A percentile compares a stretch with the other conserved stretches of the same genome.
phyloP scores from a whole-genome alignment of 2,888 invertebrate species.

The Ormyrus nitidulus region DNA sequence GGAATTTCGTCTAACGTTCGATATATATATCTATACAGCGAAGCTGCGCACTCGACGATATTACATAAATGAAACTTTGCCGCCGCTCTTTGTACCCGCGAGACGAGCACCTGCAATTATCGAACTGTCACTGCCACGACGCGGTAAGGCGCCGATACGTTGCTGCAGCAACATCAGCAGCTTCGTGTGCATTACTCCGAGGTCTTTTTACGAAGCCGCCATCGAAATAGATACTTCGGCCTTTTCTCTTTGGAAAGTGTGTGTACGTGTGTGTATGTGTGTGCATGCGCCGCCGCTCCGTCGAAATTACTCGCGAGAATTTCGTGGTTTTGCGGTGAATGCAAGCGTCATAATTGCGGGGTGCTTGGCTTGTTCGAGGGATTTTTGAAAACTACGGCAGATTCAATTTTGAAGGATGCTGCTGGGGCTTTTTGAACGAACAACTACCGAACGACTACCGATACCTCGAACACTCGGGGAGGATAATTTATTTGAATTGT shows the following conservation, averaged over 20 bases:
- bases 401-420: too few species aligned
- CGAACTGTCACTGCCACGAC: constrained; percentile 60
- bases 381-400: too few species aligned
- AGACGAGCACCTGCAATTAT: constrained; percentile 57
- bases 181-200: too few species aligned
- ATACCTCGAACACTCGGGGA: too few species aligned
- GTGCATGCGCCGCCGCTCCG: constrained; percentile 58
- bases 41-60: not conserved
- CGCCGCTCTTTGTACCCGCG: constrained; percentile 10
- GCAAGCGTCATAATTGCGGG: not conserved
- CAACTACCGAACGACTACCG: too few species aligned
- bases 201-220: too few species aligned
- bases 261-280: too few species aligned
- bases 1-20: constrained; percentile 39
- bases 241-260: too few species aligned
- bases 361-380: too few species aligned
- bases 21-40: not conserved
- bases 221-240: too few species aligned
- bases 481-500: too few species aligned
- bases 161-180: not conserved
- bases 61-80: constrained; percentile 30
- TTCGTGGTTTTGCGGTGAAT: not conserved
- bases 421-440: too few species aligned
- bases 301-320: constrained; percentile 59
- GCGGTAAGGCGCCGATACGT: constrained; percentile 57